phyloP scores from a whole-genome alignment of 2,113 vertebrate genomes.

The Columba livia region DNA sequence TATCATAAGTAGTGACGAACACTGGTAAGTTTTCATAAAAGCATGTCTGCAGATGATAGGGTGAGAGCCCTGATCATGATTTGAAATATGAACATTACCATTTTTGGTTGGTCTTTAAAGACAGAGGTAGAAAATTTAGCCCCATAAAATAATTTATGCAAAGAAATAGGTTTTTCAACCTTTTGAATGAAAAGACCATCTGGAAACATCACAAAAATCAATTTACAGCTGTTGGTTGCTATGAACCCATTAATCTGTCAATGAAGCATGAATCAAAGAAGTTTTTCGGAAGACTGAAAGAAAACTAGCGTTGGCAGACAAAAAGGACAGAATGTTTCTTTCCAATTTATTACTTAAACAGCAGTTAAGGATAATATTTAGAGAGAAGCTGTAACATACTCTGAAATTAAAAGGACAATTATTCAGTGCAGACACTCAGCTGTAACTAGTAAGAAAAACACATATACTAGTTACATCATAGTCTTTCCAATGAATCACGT shows the following conservation, averaged over 20 bases:
- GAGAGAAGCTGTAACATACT: neutral
- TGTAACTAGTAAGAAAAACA: neutral
- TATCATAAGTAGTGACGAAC: neutral
- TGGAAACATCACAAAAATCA: neutral
- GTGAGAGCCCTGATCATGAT: accelerated
- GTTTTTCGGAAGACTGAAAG: neutral
- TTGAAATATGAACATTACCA: accelerated
- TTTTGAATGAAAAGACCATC: neutral
- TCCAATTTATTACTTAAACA: neutral
- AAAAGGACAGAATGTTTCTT: neutral
- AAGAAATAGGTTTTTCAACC: neutral
- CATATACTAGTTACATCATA: neutral
- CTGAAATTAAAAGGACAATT: neutral
- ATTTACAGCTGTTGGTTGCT: neutral
- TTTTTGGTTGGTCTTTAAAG: neutral
- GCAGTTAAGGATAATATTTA: neutral
- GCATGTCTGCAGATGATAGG: neutral
- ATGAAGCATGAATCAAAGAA: neutral
- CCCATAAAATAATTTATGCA: neutral
- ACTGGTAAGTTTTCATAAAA: neutral
- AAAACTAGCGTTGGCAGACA: neutral
- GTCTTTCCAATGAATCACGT: neutral
- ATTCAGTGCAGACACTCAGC: neutral
- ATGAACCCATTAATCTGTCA: neutral
- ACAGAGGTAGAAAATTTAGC: neutral